These are phyloP conservation scores for Epinephelus fuscoguttatus DNA, from an alignment of 2,113 vertebrate species.

Conservation along the genomic window DNA sequence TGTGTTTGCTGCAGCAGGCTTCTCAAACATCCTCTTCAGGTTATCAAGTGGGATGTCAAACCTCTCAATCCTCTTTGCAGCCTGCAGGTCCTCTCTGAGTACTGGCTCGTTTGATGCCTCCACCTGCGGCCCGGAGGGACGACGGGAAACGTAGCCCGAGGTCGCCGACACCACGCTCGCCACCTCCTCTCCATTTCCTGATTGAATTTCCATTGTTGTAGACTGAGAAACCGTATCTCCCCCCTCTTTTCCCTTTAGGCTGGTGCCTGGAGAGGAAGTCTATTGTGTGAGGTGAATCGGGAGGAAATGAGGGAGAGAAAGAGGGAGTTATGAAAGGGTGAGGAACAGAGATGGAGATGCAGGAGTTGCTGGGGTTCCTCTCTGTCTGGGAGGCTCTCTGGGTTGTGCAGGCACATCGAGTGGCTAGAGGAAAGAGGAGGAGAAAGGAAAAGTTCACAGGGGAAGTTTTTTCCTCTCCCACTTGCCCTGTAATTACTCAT, in stretches of 20 bases:
- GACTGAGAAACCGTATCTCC: constrained; percentile 75
- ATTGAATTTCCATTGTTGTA: constrained; percentile 88
- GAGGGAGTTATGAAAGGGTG: constrained; percentile 17
- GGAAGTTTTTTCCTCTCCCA: constrained; percentile 39
- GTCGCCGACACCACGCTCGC: constrained; percentile 60
- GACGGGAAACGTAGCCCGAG: constrained; percentile 61
- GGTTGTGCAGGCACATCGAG: constrained; percentile 15
- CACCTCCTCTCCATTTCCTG: constrained; percentile 84
- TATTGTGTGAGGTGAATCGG: constrained; percentile 55
- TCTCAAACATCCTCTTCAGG: constrained; percentile 88
- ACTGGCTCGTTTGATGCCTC: constrained; percentile 59
- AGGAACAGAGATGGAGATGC: constrained; percentile 38
- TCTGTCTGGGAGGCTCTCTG: constrained; percentile 46
- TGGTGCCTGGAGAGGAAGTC: constrained; percentile 61
- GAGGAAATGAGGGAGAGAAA: constrained; percentile 31
- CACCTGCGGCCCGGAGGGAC: constrained; percentile 56
- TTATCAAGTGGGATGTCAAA: constrained; percentile 83
- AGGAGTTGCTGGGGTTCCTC: constrained; percentile 27
- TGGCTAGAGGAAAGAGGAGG: constrained; percentile 58
- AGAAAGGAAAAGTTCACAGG: constrained; percentile 58
- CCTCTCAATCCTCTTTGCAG: constrained; percentile 80
- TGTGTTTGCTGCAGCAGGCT: constrained; percentile 43
- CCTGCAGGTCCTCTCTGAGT: constrained; percentile 78
- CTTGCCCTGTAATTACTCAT: constrained; percentile 71
- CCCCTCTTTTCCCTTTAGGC: constrained; percentile 42